Conservation (phyloP, 2,113 vertebrate genomes). For the Zingel zingel region DNA sequence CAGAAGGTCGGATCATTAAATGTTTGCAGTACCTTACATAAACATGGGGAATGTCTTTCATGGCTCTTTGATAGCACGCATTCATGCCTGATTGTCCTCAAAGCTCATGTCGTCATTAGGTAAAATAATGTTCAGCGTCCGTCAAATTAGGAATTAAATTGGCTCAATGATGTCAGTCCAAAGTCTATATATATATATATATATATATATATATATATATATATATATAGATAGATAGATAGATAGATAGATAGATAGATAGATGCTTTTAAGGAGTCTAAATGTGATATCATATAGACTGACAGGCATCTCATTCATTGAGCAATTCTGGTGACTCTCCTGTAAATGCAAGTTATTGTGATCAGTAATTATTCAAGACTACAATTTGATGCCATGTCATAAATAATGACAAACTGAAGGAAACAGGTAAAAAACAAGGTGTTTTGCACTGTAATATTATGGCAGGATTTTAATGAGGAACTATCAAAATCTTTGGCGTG, state of each 20-base stretch:
- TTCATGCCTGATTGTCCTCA: constrained; percentile 27
- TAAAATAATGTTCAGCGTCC: constrained; percentile 21
- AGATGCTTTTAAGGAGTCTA: neutral
- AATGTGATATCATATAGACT: too few relatives aligned
- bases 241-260: too few relatives aligned
- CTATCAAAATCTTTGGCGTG: neutral
- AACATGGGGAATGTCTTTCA: constrained; percentile 4
- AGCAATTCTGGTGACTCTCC: neutral
- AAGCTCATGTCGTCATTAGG: constrained; percentile 34
- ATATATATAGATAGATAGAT: too few relatives aligned
- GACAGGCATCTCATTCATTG: neutral
- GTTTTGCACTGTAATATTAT: neutral
- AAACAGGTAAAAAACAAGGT: neutral
- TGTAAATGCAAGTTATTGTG: neutral
- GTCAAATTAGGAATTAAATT: constrained; percentile 61
- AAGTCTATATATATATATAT: neutral
- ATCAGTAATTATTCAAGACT: neutral
- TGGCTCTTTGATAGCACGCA: constrained; percentile 20
- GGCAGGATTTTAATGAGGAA: too few relatives aligned
- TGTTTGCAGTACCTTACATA: constrained; percentile 34
- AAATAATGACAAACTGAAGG: neutral
- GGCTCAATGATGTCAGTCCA: constrained; percentile 34
- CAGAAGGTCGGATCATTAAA: constrained; percentile 47
- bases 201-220: too few relatives aligned
- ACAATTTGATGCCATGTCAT: neutral